Conservation (phyloP, 2,888 invertebrate genomes). For the Lasiommata megera region DNA sequence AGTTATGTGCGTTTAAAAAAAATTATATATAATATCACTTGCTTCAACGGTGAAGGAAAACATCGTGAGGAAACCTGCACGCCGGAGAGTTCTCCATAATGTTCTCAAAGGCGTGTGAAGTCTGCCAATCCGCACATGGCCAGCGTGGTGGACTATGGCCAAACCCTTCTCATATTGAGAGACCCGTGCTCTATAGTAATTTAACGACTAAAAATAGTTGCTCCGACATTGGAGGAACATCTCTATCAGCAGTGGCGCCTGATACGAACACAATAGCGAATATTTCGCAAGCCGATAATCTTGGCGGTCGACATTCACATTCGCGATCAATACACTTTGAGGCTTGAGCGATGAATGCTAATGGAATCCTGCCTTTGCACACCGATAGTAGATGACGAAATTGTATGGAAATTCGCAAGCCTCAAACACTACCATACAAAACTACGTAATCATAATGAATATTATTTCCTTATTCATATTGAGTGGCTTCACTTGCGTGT, state of each 20-base stretch:
- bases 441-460: conserved; percentile 1
- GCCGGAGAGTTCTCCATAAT: no score
- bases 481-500: no score
- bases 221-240: background rate
- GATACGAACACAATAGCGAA: conserved; percentile 48
- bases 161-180: no score
- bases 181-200: no score
- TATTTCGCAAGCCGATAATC: conserved; percentile 51
- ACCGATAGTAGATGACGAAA: conserved; percentile 18
- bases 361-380: conserved; percentile 25
- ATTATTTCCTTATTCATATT: background rate
- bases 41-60: no score
- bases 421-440: conserved; percentile 10
- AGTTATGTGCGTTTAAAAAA: no score
- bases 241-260: conserved; percentile 35
- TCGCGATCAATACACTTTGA: conserved; percentile 32
- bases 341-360: conserved; percentile 24
- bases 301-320: conserved; percentile 48
- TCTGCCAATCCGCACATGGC: no score
- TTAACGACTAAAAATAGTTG: no score
- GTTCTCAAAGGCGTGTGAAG: no score
- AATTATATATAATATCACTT: no score
- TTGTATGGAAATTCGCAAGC: conserved; percentile 14
- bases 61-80: no score
- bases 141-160: no score